Percentiles rank a stretch among this genome's conserved stretches.
These are phyloP conservation scores for Meandrusa payeni DNA, from an alignment of 2,888 invertebrate genomes.

Conservation along the genomic window DNA sequence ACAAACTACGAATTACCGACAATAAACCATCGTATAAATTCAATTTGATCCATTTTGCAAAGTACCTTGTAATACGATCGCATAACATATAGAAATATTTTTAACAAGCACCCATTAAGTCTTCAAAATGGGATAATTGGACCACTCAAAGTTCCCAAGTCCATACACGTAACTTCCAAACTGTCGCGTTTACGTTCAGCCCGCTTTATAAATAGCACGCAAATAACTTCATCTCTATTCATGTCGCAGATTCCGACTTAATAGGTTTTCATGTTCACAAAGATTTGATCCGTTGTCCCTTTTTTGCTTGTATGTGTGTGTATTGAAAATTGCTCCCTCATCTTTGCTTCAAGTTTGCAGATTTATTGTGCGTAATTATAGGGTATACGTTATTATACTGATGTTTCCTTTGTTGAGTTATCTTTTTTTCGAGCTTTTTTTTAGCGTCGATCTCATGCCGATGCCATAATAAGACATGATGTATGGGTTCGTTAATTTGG, in stretches of 20 bases:
- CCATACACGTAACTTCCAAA: slow-evolving; percentile 26
- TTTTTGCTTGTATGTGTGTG: slow-evolving; percentile 34
- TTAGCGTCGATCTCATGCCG: slow-evolving; percentile 37
- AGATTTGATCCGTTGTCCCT: slow-evolving; percentile 34
- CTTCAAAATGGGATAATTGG: slow-evolving; percentile 46
- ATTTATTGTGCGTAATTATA: slow-evolving; percentile 65
- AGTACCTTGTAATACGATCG: slow-evolving; percentile 9
- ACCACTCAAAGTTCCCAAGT: slow-evolving; percentile 29
- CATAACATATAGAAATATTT: slow-evolving; percentile 9
- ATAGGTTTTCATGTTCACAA: slow-evolving; percentile 34
- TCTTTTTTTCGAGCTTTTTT: slow-evolving; percentile 26
- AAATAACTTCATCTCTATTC: slow-evolving; percentile 36
- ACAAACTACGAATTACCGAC: no score
- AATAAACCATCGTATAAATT: no score
- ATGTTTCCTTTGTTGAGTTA: slow-evolving; percentile 34
- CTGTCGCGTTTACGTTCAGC: slow-evolving; percentile 29
- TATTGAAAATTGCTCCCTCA: slow-evolving; percentile 45
- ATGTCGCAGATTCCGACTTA: slow-evolving; percentile 33
- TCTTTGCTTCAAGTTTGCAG: slow-evolving; percentile 36
- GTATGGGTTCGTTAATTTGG: slow-evolving; percentile 33
- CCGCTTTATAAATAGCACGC: slow-evolving; percentile 29
- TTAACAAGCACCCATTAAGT: slow-evolving; percentile 27
- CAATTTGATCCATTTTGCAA: slow-evolving; percentile 7
- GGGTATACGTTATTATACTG: slow-evolving; percentile 44
- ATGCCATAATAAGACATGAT: slow-evolving; percentile 36